phyloP scores from a whole-genome alignment of 2,797 vertebrate species.

The Odontamblyopus lacepedii region DNA sequence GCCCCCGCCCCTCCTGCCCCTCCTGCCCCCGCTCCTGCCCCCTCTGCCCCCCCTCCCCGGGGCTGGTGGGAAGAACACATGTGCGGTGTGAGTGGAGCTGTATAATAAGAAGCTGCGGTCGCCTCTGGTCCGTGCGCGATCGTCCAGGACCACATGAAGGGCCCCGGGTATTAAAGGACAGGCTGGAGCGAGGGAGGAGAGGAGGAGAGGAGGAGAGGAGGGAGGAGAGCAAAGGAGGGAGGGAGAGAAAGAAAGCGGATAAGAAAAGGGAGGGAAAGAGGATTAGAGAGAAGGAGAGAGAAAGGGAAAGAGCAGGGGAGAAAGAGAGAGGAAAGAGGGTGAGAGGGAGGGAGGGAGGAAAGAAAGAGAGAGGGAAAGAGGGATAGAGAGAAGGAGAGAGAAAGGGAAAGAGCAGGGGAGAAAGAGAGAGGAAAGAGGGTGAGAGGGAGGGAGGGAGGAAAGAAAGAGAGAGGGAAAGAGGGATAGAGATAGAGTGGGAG shows the following conservation, averaged over 20 bases:
- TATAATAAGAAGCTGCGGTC: conserved; percentile 84
- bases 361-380: conserved; percentile 63
- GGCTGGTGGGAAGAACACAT: conserved; percentile 28
- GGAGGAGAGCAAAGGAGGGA: not conserved
- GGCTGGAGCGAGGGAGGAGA: conserved; percentile 69
- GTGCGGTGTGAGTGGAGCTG: conserved; percentile 68
- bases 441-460: not conserved
- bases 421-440: too few species aligned
- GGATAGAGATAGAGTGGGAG: too few species aligned
- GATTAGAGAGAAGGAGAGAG: too few species aligned
- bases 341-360: too few species aligned
- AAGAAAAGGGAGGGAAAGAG: too few species aligned
- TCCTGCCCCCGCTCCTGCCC: too few species aligned
- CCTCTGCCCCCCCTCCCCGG: not conserved
- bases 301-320: too few species aligned
- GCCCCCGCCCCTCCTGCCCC: too few species aligned
- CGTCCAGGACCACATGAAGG: conserved; percentile 83
- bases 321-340: too few species aligned
- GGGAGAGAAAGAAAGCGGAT: too few species aligned
- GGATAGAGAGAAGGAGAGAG: too few species aligned
- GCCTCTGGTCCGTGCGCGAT: conserved; percentile 80
- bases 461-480: conserved; percentile 29
- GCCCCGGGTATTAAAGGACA: conserved; percentile 84
- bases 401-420: too few species aligned
- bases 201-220: conserved; percentile 41